A percentile compares a stretch with the other conserved stretches of the same genome.
Evolutionary conservation across 2,888 invertebrate genomes (phyloP).

Genomic region (Troides oblongomaculatus): DNA sequence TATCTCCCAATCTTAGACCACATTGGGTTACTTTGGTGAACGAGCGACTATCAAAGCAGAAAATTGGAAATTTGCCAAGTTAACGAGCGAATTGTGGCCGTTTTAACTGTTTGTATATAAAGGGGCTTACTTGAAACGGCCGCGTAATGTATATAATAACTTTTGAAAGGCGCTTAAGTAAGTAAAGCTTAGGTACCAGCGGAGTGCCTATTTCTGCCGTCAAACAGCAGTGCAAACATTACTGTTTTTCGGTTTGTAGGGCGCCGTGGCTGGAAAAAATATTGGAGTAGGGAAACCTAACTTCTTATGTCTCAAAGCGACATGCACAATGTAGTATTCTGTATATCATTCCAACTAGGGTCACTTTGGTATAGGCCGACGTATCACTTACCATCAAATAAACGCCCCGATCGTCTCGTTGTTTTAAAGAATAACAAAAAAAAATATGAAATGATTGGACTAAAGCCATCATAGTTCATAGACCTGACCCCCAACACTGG

Average conservation of each 20-base stretch:
- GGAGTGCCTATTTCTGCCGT: too few relatives aligned
- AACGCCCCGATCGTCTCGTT: too few relatives aligned
- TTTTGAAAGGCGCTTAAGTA: not conserved
- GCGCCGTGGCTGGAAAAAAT: too few relatives aligned
- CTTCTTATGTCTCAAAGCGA: too few relatives aligned
- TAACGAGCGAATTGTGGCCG: slow-evolving; percentile 26
- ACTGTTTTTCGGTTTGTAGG: too few relatives aligned
- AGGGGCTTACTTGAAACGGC: slow-evolving; percentile 5
- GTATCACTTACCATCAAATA: not conserved
- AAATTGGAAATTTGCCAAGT: slow-evolving; percentile 19
- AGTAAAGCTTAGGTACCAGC: not conserved
- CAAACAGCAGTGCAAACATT: too few relatives aligned
- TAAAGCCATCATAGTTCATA: not conserved
- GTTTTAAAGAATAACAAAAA: too few relatives aligned
- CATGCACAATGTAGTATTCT: too few relatives aligned
- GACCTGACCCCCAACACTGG: too few relatives aligned
- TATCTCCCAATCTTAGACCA: slow-evolving; percentile 1
- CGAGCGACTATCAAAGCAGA: slow-evolving; percentile 17
- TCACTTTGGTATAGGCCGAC: too few relatives aligned
- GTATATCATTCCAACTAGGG: too few relatives aligned
- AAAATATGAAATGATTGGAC: not conserved
- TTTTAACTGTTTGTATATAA: slow-evolving; percentile 15
- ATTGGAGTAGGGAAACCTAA: too few relatives aligned
- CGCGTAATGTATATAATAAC: slow-evolving; percentile 7
- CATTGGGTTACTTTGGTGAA: slow-evolving; percentile 3